Base-by-base conservation (phyloP, 2,113 vertebrate genomes). In the Mola mola region DNA sequence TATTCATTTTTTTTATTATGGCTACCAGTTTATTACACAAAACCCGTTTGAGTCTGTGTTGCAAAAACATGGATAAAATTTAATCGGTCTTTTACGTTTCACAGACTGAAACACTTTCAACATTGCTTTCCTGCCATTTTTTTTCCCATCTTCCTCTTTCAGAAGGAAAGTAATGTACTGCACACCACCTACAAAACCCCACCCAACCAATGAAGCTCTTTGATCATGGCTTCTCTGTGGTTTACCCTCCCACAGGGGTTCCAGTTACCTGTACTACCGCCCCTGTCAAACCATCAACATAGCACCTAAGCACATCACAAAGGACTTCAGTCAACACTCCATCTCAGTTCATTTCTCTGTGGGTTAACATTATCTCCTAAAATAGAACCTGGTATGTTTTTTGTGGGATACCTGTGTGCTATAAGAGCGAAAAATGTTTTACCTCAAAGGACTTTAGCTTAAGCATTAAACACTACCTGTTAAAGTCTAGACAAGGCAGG, bases 171-270 rank as follows among this genome's bases (percentile, higher is more conserved):
- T 66, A 71, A 73, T 68, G 57, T 44, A 9, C 16, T 73, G 58
- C 41, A 2, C 6, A 17, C 60, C 79, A 81, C 82, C 79, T 83
- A 78, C 66, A 62, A 15, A 61, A 83, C 84, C 65, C 65, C 84
- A 79, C 57, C 75, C 61, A 47, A 26, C 40, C 19, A 24, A 67
- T 61, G 59, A 78, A 47, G 21, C 72, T 69, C 81, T 81, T 83
- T 78, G 69, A 86, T 79, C 72, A 52, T 46, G 36, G n/a, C 51
- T 52, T 64, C 34, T 38, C 56, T 26, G 48, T 42, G 66, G 69
- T 81, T 73, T 61, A 67, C 41, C 46, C 66, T 69, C 56, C 66
- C 66, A 75, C 57, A 47, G 55, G 36, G 75, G 46, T 52, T 82
- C 63, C 42, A 62, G 82, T 80, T 81, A 79, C 71, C 44, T 69